Evolutionary conservation across 2,797 vertebrate genomes (phyloP), one percentile per base, ranked within the genome.

Genomic region (Periparus ater): DNA sequence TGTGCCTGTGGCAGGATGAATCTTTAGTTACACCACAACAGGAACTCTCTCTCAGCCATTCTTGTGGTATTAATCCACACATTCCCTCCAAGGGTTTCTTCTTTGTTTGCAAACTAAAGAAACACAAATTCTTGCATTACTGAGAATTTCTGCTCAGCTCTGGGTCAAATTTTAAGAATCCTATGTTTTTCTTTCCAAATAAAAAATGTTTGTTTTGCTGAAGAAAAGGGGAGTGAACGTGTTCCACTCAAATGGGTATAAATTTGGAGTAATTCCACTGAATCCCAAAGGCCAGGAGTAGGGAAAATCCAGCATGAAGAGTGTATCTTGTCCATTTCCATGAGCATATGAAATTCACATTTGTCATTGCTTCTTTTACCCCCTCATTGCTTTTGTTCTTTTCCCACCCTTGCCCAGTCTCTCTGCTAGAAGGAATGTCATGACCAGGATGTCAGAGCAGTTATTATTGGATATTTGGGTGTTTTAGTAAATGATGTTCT

Each of bases 141-240:
- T 63, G 84, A 75, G 71, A 91, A 89, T 92, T 94, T 89, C 85
- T 73, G 30, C 77, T 82, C 79, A 82, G 88, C 81, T 85, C 45
- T 53, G 79, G 79, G 73, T 93, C 79, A 77, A 83, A 73, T 85
- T 67, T 92, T 68, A 62, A 76, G 91, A 73, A 57, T 55, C 44
- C n/a, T 72, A 18, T 80, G 76, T 15, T 87, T 94, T 79, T 54
- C 60, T 73, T 95, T 74, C 91, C 65, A 51, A 92, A 45, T 36
- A 94, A 73, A 67, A 79, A 87, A 79, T 85, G 71, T 93, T 96
- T 92, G 77, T 82, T 94, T 87, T 78, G 55, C 74, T 93, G 81
- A 19, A 76, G 81, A 16, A 79, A 86, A 81, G 55, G 22, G 58
- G 20, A 90, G 26, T 34, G 63, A 96, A 87, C 45, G 78, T 30